Base-by-base conservation (phyloP, 2,797 vertebrate genomes). In the Sebastes cheni region DNA sequence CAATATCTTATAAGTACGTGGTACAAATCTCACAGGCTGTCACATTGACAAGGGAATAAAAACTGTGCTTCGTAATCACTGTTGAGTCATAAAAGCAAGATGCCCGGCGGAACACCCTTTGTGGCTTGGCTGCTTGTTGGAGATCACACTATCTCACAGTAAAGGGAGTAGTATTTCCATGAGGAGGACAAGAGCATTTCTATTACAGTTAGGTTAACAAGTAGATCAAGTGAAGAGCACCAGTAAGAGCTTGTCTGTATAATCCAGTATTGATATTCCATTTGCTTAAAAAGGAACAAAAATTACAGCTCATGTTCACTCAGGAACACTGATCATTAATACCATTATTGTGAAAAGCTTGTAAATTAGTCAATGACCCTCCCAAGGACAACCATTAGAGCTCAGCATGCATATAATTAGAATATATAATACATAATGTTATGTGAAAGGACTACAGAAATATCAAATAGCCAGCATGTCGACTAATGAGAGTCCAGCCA, bases 1-100 rank as follows among this genome's bases (percentile, higher is more conserved):
- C 34, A 9, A 23, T 68, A 36, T 12, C 6, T 10, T 34, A 6
- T 2, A 50, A 4, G 56, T 73, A 27, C n/a, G 1, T 71, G n/a
- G 8, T 23, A 1, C 55, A 54, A 23, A 30, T 62, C 18, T 54
- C 61, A 56, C 23, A 67, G 11, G 18, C n/a, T 61, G 7, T 27
- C 36, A 55, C 27, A 65, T 8, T 58, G 52, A 69, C 65, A 71
- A 50, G 25, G 62, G 77, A 81, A 86, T 71, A 82, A 80, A 79
- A 73, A 7, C 12, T 9, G 25, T 18, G 23, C 56, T 20, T 67
- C 8, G 13, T 73, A 75, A 68, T 78, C 64, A 14, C 2, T 18
- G 30, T 20, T 12, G 20, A 52, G 10, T 22, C 30, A 50, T 62
- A 55, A 72, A 65, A 67, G 18, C 10, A 50, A 72, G 36, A 78